A percentile compares a stretch with the other conserved stretches of the same genome.
Conservation (phyloP, 30 jellyfish, hydroid and myxozoan species). For the Hydra vulgaris region DNA sequence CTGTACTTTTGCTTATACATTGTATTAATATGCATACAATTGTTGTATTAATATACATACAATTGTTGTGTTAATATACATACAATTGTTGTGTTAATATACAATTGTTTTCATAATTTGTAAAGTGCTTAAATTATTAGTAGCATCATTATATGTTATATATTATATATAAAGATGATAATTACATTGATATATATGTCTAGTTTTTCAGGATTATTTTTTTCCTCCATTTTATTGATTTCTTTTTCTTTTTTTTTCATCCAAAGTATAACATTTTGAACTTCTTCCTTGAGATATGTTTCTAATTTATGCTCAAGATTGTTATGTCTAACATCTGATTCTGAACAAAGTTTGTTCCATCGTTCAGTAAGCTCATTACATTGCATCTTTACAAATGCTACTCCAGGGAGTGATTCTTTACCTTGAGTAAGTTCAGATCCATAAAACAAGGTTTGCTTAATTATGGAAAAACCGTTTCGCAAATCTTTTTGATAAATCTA, state of each 20-base stretch:
- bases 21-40: too few relatives aligned
- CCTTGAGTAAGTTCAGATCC: conserved; percentile 51
- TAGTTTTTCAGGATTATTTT: conserved; percentile 10
- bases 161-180: background rate
- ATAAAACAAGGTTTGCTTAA: conserved; percentile 32
- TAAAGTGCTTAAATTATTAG: too few relatives aligned
- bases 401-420: conserved; percentile 46
- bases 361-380: conserved; percentile 42
- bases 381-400: conserved; percentile 35
- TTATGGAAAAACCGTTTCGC: conserved; percentile 42
- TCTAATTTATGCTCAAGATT: conserved; percentile 42
- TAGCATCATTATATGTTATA: too few relatives aligned
- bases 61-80: too few relatives aligned
- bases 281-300: conserved; percentile 50
- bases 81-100: too few relatives aligned
- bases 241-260: conserved; percentile 44
- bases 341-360: conserved; percentile 44
- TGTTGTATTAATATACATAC: too few relatives aligned
- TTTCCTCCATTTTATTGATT: conserved; percentile 29
- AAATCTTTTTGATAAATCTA: conserved; percentile 68
- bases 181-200: conserved; percentile 11
- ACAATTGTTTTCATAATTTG: too few relatives aligned
- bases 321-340: conserved; percentile 40
- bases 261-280: conserved; percentile 57
- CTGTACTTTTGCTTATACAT: too few relatives aligned